Conservation (phyloP, 2,797 vertebrate genomes). For the Schizopygopsis pylzovi region DNA sequence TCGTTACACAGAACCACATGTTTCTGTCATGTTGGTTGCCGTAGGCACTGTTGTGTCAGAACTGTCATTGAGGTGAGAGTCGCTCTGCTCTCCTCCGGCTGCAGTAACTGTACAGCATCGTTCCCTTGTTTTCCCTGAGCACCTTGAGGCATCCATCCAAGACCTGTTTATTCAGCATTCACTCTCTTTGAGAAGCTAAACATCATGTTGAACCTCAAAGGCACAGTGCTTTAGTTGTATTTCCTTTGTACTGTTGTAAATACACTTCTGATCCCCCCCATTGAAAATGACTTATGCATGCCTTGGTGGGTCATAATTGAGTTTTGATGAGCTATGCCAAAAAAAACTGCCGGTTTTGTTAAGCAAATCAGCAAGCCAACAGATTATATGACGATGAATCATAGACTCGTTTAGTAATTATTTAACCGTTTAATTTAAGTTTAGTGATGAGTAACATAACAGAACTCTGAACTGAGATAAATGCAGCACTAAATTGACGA, state of each 20-base stretch:
- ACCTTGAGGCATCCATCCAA: slow-evolving; percentile 21
- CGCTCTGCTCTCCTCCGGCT: slow-evolving; percentile 30
- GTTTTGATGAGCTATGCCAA: slow-evolving; percentile 3
- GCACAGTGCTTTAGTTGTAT: neutral
- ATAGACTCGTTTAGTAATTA: slow-evolving; percentile 2
- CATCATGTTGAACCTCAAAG: slow-evolving; percentile 4
- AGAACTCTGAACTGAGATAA: slow-evolving; percentile 1
- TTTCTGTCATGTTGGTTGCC: slow-evolving; percentile 48
- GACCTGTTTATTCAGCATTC: slow-evolving; percentile 2
- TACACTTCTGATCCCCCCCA: neutral
- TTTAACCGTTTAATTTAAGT: slow-evolving; percentile 4
- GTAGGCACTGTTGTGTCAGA: slow-evolving; percentile 37
- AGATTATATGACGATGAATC: slow-evolving; percentile 11
- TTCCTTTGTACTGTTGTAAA: slow-evolving; percentile 16
- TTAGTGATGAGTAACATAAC: neutral
- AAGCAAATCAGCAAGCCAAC: neutral
- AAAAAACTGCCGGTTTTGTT: neutral
- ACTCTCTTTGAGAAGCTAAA: slow-evolving; percentile 5
- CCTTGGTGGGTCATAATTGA: slow-evolving; percentile 16
- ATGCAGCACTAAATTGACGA: neutral
- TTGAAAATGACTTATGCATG: neutral
- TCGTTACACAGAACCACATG: slow-evolving; percentile 61
- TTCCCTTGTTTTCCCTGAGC: slow-evolving; percentile 34
- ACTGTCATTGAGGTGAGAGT: slow-evolving; percentile 34
- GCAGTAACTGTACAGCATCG: neutral